Base-by-base conservation (phyloP, 2,888 invertebrate genomes). In the Exocentrus adspersus region DNA sequence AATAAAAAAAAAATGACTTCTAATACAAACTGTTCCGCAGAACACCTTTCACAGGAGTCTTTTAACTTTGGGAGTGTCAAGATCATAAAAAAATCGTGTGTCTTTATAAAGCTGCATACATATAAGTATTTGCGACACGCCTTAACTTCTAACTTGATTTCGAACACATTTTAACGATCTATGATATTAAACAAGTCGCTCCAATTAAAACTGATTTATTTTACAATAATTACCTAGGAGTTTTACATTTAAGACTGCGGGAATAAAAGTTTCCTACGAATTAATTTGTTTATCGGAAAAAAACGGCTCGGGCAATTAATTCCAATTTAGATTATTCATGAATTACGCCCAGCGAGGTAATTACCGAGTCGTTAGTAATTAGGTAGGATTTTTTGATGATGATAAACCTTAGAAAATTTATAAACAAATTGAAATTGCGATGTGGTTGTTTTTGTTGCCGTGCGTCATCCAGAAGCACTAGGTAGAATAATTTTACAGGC, bases 281-380 rank as follows among this genome's bases (percentile, higher is more conserved):
- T 14, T 48, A 54, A 56, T 62, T 56, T 62, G 61, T 56, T 54
- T 61, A 42, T 61, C 16, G 16, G 32, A 51, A 61, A 61, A n/a
- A 61, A 54, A 12, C 52, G 60, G 43, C 17, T 21, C 3, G 37
- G 5, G 2, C 37, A 61, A 54, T 53, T 54, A 48, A 20, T 56
- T 50, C 56, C 30, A 43, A 43, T 56, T 62, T 56, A 42, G 56
- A 51, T 56, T 56, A 62, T 56, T 56, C 56, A 62, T 62, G 61
- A 62, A 41, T 45, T 53, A 37, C 56, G 20, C 56, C 61, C 48
- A 61, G 5, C 37, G 5, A 30, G 46, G n/a, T 41, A 54, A 50
- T 61, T 50, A 61, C 30, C 24, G 19, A 20, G 30, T 30, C 14
- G 21, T 17, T 30, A 45, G 19, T 45, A 32, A 57, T 57, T 46